Evolutionary conservation across 2,797 vertebrate genomes (phyloP).

Genomic region (Coendou prehensilis): DNA sequence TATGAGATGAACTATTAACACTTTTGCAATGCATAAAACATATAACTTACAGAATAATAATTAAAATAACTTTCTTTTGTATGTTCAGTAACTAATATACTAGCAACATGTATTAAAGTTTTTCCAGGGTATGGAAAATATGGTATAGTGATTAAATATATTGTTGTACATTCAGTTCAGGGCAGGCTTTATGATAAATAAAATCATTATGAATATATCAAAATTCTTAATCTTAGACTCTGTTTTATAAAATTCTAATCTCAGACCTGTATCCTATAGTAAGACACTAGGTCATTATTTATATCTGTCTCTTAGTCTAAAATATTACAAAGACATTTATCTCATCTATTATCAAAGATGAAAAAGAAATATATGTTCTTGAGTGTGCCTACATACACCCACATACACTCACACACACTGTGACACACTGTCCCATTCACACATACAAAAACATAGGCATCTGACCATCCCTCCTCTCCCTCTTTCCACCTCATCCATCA

Average conservation of each 20-base stretch:
- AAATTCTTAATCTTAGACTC: background rate
- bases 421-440: too few species aligned
- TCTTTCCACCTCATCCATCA: background rate
- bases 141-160: background rate
- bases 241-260: background rate
- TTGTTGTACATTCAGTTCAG: background rate
- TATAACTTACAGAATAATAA: background rate
- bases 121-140: background rate
- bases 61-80: background rate
- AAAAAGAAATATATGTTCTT: background rate
- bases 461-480: background rate
- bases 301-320: background rate
- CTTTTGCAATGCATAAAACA: background rate
- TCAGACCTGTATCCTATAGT: background rate
- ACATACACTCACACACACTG: too few species aligned
- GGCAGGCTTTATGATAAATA: background rate
- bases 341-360: background rate
- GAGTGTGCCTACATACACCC: accelerated
- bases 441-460: accelerated
- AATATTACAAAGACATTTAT: background rate
- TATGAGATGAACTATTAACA: background rate
- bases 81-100: background rate
- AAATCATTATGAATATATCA: background rate
- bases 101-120: background rate
- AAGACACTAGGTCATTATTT: background rate